These are phyloP conservation scores for Neria commutata DNA, from an alignment of 2,888 invertebrate genomes.

Conservation along the genomic window DNA sequence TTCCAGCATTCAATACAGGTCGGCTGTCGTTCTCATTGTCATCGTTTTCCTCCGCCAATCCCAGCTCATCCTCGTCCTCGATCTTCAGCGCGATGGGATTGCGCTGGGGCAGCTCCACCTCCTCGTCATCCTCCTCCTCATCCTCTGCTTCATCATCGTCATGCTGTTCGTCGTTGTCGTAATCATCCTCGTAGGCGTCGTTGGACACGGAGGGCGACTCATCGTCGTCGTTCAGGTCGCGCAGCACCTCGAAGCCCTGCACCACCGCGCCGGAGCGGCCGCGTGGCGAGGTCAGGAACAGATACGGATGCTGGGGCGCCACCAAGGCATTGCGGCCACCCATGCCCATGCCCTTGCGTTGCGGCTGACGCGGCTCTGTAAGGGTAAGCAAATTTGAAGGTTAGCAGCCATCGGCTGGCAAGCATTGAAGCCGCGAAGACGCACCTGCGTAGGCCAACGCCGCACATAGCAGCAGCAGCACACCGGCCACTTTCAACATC, in stretches of 20 bases:
- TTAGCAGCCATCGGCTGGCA: neutral
- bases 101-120: conserved; percentile 7
- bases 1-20: conserved; percentile 22
- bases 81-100: neutral
- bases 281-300: conserved; percentile 47
- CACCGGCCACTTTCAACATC: conserved; percentile 18
- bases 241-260: conserved; percentile 42
- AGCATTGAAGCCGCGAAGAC: too few species aligned
- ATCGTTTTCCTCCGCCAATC: conserved; percentile 21
- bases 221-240: conserved; percentile 33
- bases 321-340: neutral
- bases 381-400: neutral
- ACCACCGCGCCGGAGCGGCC: conserved; percentile 42
- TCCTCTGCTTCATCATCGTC: conserved; percentile 28
- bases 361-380: conserved; percentile 38
- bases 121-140: conserved; percentile 26
- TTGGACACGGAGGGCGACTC: conserved; percentile 22
- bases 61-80: conserved; percentile 25
- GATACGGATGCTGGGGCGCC: conserved; percentile 45
- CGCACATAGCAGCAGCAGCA: conserved; percentile 24
- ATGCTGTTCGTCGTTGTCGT: conserved; percentile 15
- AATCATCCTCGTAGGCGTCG: conserved; percentile 23
- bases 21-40: conserved; percentile 12
- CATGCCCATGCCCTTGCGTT: conserved; percentile 16
- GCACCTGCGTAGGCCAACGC: conserved; percentile 40